phyloP scores from a whole-genome alignment of 2,888 invertebrate genomes.

The Dolichomitus sp. region DNA sequence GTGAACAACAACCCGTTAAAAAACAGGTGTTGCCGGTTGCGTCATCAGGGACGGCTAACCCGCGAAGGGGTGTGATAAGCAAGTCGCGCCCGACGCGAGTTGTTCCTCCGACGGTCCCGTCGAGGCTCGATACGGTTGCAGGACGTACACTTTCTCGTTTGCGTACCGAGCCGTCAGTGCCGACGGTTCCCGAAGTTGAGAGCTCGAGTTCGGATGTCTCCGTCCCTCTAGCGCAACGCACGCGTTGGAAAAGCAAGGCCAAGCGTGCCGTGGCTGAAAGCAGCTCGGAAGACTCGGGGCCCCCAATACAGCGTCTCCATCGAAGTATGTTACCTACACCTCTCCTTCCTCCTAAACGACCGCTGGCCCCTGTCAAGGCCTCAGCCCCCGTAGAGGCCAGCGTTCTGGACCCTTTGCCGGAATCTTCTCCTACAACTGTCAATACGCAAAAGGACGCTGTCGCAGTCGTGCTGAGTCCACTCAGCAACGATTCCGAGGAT shows the following conservation, averaged over 20 bases:
- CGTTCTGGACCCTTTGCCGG: background rate
- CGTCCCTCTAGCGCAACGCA: background rate
- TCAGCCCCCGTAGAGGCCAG: background rate
- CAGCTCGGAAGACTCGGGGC: background rate
- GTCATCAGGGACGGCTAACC: background rate
- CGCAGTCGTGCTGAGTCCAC: background rate
- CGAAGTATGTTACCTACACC: slow-evolving; percentile 10
- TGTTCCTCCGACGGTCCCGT: background rate
- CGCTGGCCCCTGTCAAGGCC: background rate
- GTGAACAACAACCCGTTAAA: background rate
- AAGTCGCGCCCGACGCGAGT: background rate
- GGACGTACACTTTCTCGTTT: slow-evolving; percentile 6
- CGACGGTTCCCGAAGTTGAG: background rate
- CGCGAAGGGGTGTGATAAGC: background rate
- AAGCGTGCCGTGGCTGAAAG: background rate
- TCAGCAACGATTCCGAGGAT: background rate
- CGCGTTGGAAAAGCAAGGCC: no score
- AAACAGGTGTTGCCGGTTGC: background rate
- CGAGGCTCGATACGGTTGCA: background rate
- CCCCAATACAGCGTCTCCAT: background rate
- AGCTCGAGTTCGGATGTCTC: slow-evolving; percentile 2
- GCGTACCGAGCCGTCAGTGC: background rate
- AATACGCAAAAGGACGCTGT: background rate
- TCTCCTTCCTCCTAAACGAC: background rate
- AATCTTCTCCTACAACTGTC: background rate